Evolutionary conservation across 2,113 vertebrate species (phyloP).

Genomic region (Gnathonemus echidnorhynchus): DNA sequence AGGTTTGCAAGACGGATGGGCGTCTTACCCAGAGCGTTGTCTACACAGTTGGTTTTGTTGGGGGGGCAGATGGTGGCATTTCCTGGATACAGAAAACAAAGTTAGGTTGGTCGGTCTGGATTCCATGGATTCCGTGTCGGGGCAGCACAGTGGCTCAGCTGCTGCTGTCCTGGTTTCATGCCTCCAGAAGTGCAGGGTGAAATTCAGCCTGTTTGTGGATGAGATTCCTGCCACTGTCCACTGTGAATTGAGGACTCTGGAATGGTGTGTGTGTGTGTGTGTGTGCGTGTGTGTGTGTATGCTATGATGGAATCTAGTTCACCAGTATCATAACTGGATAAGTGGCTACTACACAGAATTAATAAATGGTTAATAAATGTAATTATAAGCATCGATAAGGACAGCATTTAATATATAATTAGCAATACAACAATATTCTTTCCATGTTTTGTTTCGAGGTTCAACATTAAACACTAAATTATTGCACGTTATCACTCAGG

Average conservation of each 20-base stretch:
- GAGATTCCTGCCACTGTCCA: neutral
- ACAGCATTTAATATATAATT: neutral
- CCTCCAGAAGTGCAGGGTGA: neutral
- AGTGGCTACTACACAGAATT: neutral
- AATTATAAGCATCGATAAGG: neutral
- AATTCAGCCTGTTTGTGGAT: neutral
- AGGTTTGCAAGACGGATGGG: neutral
- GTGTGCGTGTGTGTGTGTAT: neutral
- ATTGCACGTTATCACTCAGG: neutral
- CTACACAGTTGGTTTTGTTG: constrained; percentile 90
- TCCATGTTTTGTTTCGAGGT: neutral
- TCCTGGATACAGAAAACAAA: constrained; percentile 68
- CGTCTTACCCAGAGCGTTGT: constrained; percentile 82
- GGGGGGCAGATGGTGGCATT: constrained; percentile 91
- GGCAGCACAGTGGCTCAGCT: neutral
- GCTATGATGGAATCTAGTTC: neutral
- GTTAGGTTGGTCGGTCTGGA: constrained; percentile 57
- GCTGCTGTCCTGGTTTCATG: neutral
- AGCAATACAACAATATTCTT: neutral
- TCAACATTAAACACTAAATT: neutral
- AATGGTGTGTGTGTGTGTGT: neutral
- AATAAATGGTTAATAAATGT: neutral
- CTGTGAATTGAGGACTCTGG: neutral
- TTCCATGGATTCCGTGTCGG: neutral
- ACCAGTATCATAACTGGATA: neutral